These are phyloP conservation scores for Heliopora coerulea DNA, from an alignment of 92 coral and sea anemone species.

Conservation along the genomic window DNA sequence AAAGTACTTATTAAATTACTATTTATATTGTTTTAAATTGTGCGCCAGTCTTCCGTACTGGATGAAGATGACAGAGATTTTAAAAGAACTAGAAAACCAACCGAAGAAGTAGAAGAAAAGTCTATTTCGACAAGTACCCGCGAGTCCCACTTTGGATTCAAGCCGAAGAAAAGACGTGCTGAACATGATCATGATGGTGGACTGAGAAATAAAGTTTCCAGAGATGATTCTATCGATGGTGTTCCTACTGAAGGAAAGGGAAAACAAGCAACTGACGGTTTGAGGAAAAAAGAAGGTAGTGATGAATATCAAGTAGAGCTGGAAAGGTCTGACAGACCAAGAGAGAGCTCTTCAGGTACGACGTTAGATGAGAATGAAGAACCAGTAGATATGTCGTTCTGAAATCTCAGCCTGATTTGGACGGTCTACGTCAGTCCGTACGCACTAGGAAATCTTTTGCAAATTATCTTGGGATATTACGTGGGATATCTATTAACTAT, in stretches of 20 bases:
- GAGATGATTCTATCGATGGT: conserved; percentile 53
- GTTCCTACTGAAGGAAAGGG: conserved; percentile 21
- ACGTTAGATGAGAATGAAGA: too few species aligned
- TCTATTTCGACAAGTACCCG: conserved; percentile 14
- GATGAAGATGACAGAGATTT: conserved; percentile 99
- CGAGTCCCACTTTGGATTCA: conserved; percentile 44
- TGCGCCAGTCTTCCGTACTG: conserved; percentile 65
- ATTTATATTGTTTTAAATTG: neutral
- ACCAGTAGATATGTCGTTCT: too few species aligned
- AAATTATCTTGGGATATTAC: too few species aligned
- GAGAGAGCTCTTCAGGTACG: conserved; percentile 46
- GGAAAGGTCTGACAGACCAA: conserved; percentile 49
- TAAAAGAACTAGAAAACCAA: conserved; percentile 82
- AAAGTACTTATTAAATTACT: too few species aligned
- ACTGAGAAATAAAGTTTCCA: conserved; percentile 56
- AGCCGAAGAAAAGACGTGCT: conserved; percentile 51
- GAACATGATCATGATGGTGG: conserved; percentile 68
- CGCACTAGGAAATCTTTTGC: too few species aligned
- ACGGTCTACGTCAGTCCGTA: too few species aligned
- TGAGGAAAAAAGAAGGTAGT: conserved; percentile 53
- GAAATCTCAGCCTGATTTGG: too few species aligned
- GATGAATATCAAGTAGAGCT: conserved; percentile 46
- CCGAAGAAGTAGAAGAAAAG: conserved; percentile 59
- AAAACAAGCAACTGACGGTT: conserved; percentile 37
- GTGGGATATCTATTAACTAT: too few species aligned